Evolutionary conservation across 1,140 invertebrate species (phyloP).

Genomic region (Thaumatotibia leucotreta): DNA sequence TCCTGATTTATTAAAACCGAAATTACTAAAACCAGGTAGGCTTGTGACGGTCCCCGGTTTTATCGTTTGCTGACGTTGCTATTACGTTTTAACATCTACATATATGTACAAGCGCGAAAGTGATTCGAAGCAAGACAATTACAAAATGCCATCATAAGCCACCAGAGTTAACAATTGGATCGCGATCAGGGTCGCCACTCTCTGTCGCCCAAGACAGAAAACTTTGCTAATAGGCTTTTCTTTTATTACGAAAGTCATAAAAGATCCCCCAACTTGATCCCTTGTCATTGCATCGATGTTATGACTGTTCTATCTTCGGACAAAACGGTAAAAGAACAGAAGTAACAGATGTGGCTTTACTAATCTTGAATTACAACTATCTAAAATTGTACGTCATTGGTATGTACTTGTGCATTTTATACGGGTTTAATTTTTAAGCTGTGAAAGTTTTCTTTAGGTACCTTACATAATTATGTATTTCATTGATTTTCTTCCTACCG

Average conservation of each 20-base stretch:
- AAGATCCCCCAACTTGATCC: conserved; percentile 10
- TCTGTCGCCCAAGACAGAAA: neutral
- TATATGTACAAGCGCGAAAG: neutral
- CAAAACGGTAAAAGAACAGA: neutral
- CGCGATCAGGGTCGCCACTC: neutral
- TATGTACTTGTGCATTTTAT: too few relatives aligned
- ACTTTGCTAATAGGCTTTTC: conserved; percentile 12
- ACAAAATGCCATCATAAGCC: neutral
- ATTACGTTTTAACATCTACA: neutral
- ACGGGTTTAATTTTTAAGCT: too few relatives aligned
- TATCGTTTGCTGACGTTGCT: too few relatives aligned
- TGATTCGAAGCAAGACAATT: too few relatives aligned
- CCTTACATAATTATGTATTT: too few relatives aligned
- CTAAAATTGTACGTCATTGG: too few relatives aligned
- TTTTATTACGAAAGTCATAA: conserved; percentile 6
- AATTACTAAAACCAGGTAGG: too few relatives aligned
- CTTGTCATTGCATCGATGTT: neutral
- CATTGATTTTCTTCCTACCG: too few relatives aligned
- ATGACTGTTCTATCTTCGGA: neutral
- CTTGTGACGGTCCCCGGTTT: too few relatives aligned
- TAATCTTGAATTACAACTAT: neutral
- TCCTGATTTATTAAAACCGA: too few relatives aligned
- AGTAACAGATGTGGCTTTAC: neutral
- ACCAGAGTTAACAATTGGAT: neutral
- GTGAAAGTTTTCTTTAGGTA: too few relatives aligned